Conservation (phyloP, 2,888 invertebrate species). For the Willowsia nigromaculata region DNA sequence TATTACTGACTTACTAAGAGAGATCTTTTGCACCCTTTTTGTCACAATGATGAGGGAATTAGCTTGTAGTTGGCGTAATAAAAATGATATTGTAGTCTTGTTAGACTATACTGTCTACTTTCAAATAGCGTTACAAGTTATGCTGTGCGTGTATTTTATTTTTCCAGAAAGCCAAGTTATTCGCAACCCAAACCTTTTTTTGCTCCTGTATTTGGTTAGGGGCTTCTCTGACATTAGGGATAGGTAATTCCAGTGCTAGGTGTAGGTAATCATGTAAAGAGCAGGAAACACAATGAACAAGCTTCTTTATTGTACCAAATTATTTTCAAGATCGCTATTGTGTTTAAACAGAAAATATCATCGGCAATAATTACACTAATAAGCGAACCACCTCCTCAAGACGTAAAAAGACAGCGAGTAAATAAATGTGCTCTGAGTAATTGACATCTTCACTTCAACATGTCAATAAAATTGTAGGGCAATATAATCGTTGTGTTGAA, state of each 20-base stretch:
- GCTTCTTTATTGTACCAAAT: slow-evolving; percentile 12
- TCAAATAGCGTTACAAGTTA: neutral
- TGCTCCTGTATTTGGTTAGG: neutral
- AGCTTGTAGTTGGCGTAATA: neutral
- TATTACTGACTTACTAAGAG: no score
- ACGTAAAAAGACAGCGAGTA: neutral
- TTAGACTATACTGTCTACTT: neutral
- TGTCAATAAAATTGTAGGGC: neutral
- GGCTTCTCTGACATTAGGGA: neutral
- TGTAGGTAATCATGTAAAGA: slow-evolving; percentile 35
- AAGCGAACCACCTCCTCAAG: neutral
- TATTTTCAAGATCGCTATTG: slow-evolving; percentile 52
- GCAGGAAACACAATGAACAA: slow-evolving; percentile 46
- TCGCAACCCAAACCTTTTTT: neutral
- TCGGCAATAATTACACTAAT: neutral
- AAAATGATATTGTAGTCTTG: no score
- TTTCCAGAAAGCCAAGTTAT: neutral
- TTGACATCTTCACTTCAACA: neutral
- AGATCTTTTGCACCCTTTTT: no score
- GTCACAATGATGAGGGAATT: neutral
- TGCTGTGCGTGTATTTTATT: neutral
- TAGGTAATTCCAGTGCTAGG: neutral
- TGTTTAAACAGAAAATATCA: slow-evolving; percentile 10
- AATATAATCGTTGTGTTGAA: neutral
- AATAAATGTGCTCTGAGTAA: neutral